Conservation (phyloP, 2,888 invertebrate genomes). For the Ommatoiulus sabulosus region DNA sequence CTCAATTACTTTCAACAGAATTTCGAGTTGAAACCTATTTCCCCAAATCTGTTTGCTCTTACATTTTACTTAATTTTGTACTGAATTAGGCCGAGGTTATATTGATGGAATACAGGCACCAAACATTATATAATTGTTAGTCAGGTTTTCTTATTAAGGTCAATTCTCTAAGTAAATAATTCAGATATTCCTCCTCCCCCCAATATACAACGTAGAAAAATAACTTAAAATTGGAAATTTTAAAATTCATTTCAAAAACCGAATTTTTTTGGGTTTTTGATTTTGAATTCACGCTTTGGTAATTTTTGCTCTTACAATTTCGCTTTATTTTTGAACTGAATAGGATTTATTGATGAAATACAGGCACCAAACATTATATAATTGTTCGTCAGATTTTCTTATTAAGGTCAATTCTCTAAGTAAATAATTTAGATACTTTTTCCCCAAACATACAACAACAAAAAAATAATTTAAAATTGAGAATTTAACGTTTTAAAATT, state of each 20-base stretch:
- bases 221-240: too few relatives aligned
- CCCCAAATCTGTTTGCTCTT: neutral
- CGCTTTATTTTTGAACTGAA: neutral
- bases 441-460: too few relatives aligned
- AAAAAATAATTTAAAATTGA: too few relatives aligned
- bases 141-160: neutral
- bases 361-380: neutral
- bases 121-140: neutral
- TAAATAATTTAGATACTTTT: too few relatives aligned
- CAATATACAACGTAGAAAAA: too few relatives aligned
- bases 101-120: neutral
- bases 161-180: too few relatives aligned
- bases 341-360: neutral
- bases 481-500: too few relatives aligned
- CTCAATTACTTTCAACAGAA: neutral
- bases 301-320: neutral
- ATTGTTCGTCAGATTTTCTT: neutral
- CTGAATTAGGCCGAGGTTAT: neutral
- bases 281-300: too few relatives aligned
- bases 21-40: neutral
- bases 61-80: neutral
- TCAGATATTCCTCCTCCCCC: too few relatives aligned
- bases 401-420: neutral
- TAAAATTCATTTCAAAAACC: too few relatives aligned
- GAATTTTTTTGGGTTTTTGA: too few relatives aligned